Evolutionary conservation across 1,140 invertebrate species (phyloP).

Genomic region (Drosophila trapezifrons): DNA sequence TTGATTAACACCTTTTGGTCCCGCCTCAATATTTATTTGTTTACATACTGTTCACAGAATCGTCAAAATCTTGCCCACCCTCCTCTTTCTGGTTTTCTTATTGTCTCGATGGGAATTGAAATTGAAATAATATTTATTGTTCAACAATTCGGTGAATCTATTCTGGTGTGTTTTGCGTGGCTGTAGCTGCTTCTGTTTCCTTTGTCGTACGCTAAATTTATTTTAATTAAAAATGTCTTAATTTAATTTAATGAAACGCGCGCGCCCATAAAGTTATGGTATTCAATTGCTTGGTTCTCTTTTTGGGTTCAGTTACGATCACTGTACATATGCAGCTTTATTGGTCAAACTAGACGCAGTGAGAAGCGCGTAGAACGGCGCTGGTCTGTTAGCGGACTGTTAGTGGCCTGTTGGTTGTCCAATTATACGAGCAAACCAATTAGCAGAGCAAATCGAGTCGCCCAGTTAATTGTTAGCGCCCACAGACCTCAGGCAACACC

Average conservation of each 20-base stretch:
- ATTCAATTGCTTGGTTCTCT: conserved; percentile 37
- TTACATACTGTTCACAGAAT: conserved; percentile 34
- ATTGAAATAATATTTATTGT: conserved; percentile 55
- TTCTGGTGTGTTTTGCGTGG: conserved; percentile 30
- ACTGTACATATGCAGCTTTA: conserved; percentile 11
- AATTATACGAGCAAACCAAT: conserved; percentile 42
- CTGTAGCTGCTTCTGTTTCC: conserved; percentile 24
- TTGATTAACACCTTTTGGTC: conserved; percentile 67
- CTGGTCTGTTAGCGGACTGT: conserved; percentile 36
- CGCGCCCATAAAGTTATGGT: conserved; percentile 25
- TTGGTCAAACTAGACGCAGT: conserved; percentile 22
- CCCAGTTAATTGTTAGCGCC: conserved; percentile 55
- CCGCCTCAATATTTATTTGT: conserved; percentile 72
- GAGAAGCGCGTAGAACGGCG: conserved; percentile 58
- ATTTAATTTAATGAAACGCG: conserved; percentile 65
- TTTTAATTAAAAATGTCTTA: conserved; percentile 79
- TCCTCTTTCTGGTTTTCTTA: neutral
- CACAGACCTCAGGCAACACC: conserved; percentile 29
- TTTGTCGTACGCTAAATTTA: conserved; percentile 71
- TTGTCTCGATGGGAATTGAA: conserved; percentile 34
- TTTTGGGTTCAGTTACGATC: conserved; percentile 22
- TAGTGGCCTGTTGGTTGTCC: conserved; percentile 31
- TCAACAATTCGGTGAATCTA: conserved; percentile 54
- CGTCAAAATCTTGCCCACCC: neutral
- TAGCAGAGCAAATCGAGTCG: conserved; percentile 37